phyloP scores from a whole-genome alignment of 1,140 invertebrate genomes.

The Anastatus disparis region DNA sequence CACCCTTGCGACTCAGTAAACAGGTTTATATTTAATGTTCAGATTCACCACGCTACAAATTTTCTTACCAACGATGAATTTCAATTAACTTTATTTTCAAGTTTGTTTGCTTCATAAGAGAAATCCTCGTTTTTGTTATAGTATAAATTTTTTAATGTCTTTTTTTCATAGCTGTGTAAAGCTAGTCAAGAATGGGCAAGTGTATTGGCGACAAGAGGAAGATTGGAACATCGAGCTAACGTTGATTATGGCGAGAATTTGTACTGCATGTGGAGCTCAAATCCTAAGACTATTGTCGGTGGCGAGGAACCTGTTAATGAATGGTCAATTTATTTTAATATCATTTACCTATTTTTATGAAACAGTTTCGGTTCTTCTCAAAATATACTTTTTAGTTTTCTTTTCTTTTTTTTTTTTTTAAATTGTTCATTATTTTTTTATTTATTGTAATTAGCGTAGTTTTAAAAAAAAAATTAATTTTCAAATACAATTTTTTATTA shows the following conservation, averaged over 20 bases:
- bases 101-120: constrained; percentile 2
- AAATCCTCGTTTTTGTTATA: not conserved
- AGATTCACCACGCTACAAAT: not conserved
- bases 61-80: not conserved
- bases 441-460: no score
- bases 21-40: constrained; percentile 73
- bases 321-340: constrained; percentile 75
- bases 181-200: constrained; percentile 87
- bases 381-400: no score
- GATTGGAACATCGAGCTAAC: constrained; percentile 79
- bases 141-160: not conserved
- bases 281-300: constrained; percentile 74
- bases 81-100: constrained; percentile 8
- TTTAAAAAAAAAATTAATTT: no score
- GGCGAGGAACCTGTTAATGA: constrained; percentile 79
- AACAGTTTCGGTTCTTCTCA: no score
- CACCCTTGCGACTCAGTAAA: constrained; percentile 75
- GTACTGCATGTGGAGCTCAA: constrained; percentile 79
- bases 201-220: constrained; percentile 73
- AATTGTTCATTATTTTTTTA: no score
- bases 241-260: constrained; percentile 86
- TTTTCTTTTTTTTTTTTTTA: no score
- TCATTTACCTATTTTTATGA: no score
- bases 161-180: constrained; percentile 69
- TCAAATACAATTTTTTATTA: no score